These are phyloP conservation scores for Aegithalos caudatus DNA, from an alignment of 2,113 vertebrate genomes.

Conservation along the genomic window DNA sequence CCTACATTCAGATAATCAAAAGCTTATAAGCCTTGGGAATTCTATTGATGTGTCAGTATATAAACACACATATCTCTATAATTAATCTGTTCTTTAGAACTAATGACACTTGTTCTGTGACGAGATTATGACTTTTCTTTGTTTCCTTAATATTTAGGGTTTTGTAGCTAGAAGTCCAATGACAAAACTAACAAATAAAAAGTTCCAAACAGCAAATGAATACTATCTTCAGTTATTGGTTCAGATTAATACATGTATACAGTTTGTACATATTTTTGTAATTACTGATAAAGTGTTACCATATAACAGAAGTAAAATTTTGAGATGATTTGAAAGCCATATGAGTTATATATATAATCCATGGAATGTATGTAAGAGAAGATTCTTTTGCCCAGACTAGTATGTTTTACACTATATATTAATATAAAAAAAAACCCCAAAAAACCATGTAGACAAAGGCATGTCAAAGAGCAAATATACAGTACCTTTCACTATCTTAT, in stretches of 20 bases:
- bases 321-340: slow-evolving; percentile 49
- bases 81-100: slow-evolving; percentile 29
- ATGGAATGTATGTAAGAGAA: slow-evolving; percentile 64
- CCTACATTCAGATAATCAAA: slow-evolving; percentile 18
- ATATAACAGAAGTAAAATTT: slow-evolving; percentile 55
- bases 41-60: neutral
- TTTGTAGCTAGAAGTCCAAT: neutral
- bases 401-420: slow-evolving; percentile 21
- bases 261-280: slow-evolving; percentile 27
- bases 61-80: neutral
- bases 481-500: slow-evolving; percentile 99
- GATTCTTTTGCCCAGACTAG: slow-evolving; percentile 50
- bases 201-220: slow-evolving; percentile 73
- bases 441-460: slow-evolving; percentile 43
- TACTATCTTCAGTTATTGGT: slow-evolving; percentile 74
- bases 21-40: slow-evolving; percentile 6
- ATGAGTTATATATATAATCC: slow-evolving; percentile 53
- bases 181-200: slow-evolving; percentile 18
- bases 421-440: neutral
- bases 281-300: slow-evolving; percentile 37
- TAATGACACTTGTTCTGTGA: neutral
- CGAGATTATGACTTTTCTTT: neutral
- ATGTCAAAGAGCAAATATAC: slow-evolving; percentile 80
- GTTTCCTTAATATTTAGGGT: slow-evolving; percentile 13
- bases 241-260: slow-evolving; percentile 50